Conservation (phyloP, 2,888 invertebrate genomes). For the Acrobasis repandana region DNA sequence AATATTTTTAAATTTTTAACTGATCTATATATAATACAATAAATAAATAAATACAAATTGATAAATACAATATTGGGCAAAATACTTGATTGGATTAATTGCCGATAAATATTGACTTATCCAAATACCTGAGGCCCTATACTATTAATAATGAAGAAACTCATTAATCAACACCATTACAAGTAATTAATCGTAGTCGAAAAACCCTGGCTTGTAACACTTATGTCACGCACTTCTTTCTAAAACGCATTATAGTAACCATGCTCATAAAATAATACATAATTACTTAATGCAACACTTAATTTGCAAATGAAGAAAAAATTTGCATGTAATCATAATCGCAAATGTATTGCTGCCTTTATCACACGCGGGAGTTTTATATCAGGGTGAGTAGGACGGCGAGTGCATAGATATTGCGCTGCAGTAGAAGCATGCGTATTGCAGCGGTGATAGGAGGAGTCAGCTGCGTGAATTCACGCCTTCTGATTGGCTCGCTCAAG, state of each 20-base stretch:
- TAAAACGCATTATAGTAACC: slow-evolving; percentile 44
- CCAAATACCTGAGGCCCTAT: neutral
- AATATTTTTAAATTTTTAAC: no score
- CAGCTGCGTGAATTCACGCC: slow-evolving; percentile 54
- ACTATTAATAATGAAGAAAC: neutral
- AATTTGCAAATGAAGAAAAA: slow-evolving; percentile 78
- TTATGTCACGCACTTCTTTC: slow-evolving; percentile 49
- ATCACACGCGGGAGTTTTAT: slow-evolving; percentile 37
- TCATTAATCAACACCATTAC: slow-evolving; percentile 25
- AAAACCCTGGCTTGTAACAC: slow-evolving; percentile 41
- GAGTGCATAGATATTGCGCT: slow-evolving; percentile 48
- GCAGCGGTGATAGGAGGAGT: slow-evolving; percentile 73
- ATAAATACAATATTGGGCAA: no score
- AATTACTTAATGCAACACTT: slow-evolving; percentile 75
- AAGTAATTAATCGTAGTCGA: slow-evolving; percentile 35
- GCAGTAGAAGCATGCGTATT: slow-evolving; percentile 74
- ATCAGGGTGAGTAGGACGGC: slow-evolving; percentile 57
- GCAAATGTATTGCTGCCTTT: slow-evolving; percentile 55
- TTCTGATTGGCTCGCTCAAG: slow-evolving; percentile 61
- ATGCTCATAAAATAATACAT: slow-evolving; percentile 69
- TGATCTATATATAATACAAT: neutral
- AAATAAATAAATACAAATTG: no score
- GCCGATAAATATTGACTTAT: neutral
- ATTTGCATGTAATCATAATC: slow-evolving; percentile 73
- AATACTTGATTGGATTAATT: no score